Percentiles rank a stretch among this genome's conserved stretches.
These are phyloP conservation scores for Cyrtonyx montezumae DNA, from an alignment of 2,113 vertebrate genomes.

Conservation along the genomic window DNA sequence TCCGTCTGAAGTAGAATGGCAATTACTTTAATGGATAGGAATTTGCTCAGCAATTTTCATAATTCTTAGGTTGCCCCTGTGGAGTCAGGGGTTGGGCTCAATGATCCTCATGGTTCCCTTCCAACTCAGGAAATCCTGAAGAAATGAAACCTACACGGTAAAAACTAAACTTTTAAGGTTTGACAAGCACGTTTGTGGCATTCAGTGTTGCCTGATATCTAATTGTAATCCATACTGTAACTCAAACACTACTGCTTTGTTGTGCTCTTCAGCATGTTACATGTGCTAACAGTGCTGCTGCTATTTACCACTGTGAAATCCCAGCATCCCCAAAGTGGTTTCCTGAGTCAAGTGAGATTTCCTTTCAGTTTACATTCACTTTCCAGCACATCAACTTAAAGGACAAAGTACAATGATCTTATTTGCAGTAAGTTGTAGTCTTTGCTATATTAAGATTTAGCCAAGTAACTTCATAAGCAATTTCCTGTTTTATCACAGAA, in stretches of 20 bases:
- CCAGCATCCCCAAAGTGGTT: not conserved
- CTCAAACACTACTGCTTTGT: not conserved
- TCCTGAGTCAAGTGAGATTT: conserved; percentile 14
- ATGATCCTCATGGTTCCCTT: not conserved
- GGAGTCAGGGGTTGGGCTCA: not conserved
- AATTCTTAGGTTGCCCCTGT: not conserved
- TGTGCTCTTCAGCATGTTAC: not conserved
- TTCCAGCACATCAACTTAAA: not conserved
- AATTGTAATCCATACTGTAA: not conserved
- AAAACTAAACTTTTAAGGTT: not conserved
- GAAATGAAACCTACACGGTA: not conserved
- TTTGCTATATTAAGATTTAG: not conserved
- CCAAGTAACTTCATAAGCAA: not conserved
- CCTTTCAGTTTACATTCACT: conserved; percentile 1
- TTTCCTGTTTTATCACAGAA: not conserved
- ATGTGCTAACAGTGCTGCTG: not conserved
- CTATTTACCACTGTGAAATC: not conserved
- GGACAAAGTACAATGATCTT: not conserved
- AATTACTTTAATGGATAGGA: not conserved
- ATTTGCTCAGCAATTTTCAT: not conserved
- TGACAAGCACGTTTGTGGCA: not conserved
- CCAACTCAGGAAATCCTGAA: not conserved
- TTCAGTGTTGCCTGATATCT: not conserved
- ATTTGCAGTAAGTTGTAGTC: conserved; percentile 1
- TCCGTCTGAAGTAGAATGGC: not conserved